Evolutionary conservation across 2,113 vertebrate genomes (phyloP).

Genomic region (Bubo scandiacus): DNA sequence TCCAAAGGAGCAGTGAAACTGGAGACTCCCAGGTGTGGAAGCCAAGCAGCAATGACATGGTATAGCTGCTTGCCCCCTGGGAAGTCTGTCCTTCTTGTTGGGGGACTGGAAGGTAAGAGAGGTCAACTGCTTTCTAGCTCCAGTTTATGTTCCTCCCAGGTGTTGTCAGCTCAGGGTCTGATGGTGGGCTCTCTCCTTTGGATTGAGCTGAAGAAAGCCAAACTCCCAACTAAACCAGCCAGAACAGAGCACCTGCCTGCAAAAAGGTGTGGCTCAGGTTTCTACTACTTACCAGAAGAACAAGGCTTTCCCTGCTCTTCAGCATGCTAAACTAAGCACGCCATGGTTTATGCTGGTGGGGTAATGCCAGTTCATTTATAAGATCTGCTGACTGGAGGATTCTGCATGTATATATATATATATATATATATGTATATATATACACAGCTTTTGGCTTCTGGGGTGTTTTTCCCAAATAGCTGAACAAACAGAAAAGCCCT

Average conservation of each 20-base stretch:
- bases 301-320: neutral
- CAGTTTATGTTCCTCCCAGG: neutral
- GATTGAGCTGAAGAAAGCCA: neutral
- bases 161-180: neutral
- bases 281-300: neutral
- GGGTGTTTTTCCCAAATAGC: slow-evolving; percentile 25
- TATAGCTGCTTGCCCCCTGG: neutral
- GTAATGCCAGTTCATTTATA: neutral
- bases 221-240: neutral
- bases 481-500: slow-evolving; percentile 43
- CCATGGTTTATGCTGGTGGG: neutral
- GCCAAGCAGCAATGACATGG: neutral
- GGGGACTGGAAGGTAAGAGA: neutral
- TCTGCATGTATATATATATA: neutral
- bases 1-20: neutral
- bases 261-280: neutral
- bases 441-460: slow-evolving; percentile 35
- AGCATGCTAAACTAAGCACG: neutral
- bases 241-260: neutral
- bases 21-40: neutral
- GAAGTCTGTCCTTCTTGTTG: neutral
- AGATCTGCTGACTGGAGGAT: slow-evolving; percentile 35
- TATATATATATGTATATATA: neutral
- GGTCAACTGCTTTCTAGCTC: neutral
- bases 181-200: neutral